Percentiles rank a stretch among this genome's conserved stretches.
phyloP scores from a whole-genome alignment of 2,797 vertebrate species.

The Darevskia mixta region DNA sequence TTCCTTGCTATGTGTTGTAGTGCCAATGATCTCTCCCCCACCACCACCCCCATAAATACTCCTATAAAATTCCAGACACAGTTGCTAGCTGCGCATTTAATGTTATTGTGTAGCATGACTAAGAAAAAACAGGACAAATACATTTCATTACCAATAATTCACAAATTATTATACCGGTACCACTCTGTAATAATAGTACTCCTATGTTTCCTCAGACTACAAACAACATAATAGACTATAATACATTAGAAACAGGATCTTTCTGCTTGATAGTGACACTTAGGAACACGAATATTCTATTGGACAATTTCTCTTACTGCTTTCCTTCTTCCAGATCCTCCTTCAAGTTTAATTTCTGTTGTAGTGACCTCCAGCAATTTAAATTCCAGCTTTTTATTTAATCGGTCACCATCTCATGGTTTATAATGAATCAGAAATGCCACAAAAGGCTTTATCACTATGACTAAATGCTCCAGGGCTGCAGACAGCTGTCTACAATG shows the following conservation, averaged over 20 bases:
- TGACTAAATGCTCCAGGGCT: background rate
- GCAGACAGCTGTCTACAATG: background rate
- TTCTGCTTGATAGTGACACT: background rate
- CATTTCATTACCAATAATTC: no score
- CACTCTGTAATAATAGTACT: background rate
- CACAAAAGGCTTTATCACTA: background rate
- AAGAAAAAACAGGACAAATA: background rate
- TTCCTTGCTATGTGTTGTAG: background rate
- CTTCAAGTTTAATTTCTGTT: background rate
- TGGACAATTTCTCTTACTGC: background rate
- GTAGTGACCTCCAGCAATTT: background rate
- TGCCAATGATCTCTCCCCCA: background rate
- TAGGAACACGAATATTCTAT: background rate
- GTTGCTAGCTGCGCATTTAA: background rate
- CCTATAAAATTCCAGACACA: background rate
- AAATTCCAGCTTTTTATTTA: background rate
- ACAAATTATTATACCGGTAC: no score
- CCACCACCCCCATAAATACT: background rate
- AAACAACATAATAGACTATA: background rate
- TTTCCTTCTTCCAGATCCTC: background rate
- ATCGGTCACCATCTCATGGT: background rate
- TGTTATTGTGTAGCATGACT: background rate
- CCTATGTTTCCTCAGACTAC: background rate
- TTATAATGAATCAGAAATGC: slow-evolving; percentile 9
- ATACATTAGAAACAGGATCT: background rate